phyloP scores from a whole-genome alignment of 35 echinoderm and acorn worm genomes.

The Apostichopus japonicus region DNA sequence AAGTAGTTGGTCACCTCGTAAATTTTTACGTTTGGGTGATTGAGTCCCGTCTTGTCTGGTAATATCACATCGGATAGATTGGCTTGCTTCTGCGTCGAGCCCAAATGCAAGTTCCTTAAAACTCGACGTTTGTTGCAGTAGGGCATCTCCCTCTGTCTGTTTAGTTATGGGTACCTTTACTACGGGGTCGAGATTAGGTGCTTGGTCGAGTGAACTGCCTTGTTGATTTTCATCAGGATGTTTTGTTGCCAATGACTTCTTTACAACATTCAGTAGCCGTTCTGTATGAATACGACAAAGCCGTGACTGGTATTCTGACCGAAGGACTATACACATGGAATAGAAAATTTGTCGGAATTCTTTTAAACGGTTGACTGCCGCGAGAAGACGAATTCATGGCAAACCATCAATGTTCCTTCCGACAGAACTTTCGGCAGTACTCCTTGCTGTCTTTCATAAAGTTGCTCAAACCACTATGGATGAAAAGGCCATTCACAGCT shows the following conservation, averaged over 20 bases:
- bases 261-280: no score
- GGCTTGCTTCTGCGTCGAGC: not conserved
- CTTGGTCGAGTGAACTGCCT: no score
- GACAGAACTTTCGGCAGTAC: not conserved
- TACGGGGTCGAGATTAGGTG: no score
- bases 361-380: no score
- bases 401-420: not conserved
- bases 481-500: not conserved
- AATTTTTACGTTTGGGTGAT: not conserved
- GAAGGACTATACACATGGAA: not conserved
- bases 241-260: no score
- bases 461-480: no score
- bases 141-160: conserved; percentile 20
- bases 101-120: not conserved
- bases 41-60: not conserved
- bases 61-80: not conserved
- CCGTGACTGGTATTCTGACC: not conserved
- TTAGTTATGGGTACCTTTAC: no score
- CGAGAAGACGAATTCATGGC: no score
- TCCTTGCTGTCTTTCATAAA: no score
- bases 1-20: not conserved
- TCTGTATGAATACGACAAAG: no score
- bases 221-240: no score
- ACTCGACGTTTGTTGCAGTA: not conserved
- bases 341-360: not conserved